Evolutionary conservation across 2,888 invertebrate species (phyloP).

Genomic region (Conchocele bisecta): DNA sequence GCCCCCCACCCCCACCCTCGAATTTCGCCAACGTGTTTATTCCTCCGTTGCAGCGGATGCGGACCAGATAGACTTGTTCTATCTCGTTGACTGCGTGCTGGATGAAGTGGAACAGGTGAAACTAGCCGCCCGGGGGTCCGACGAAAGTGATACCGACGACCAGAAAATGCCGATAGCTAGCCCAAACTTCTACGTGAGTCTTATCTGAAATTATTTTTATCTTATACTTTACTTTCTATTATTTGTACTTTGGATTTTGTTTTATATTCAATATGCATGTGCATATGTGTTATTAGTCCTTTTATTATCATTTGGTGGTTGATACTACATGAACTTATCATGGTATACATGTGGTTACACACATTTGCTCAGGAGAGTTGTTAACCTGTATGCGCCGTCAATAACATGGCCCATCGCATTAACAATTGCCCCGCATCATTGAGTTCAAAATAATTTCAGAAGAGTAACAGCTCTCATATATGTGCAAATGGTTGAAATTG

Average conservation of each 20-base stretch:
- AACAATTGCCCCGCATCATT: no score
- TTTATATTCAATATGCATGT: neutral
- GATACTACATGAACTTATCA: neutral
- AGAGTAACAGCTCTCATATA: no score
- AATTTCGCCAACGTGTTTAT: neutral
- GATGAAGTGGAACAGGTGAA: constrained; percentile 47
- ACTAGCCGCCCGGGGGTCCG: constrained; percentile 2
- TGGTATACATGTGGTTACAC: neutral
- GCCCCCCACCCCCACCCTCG: no score
- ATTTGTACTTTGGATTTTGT: neutral
- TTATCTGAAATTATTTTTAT: neutral
- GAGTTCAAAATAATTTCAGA: no score
- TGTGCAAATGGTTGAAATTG: no score
- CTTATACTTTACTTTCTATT: neutral
- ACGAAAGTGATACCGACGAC: neutral
- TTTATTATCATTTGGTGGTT: constrained; percentile 2
- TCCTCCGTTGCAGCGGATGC: constrained; percentile 34
- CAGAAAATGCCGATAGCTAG: constrained; percentile 37
- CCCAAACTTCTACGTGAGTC: constrained; percentile 37
- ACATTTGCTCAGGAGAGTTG: neutral
- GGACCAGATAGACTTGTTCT: constrained; percentile 45
- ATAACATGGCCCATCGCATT: no score
- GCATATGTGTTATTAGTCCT: constrained; percentile 3
- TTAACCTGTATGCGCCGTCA: no score
- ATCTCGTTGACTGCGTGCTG: constrained; percentile 46